Evolutionary conservation across 2,888 invertebrate genomes (phyloP).

Genomic region (Anaspis maculata): DNA sequence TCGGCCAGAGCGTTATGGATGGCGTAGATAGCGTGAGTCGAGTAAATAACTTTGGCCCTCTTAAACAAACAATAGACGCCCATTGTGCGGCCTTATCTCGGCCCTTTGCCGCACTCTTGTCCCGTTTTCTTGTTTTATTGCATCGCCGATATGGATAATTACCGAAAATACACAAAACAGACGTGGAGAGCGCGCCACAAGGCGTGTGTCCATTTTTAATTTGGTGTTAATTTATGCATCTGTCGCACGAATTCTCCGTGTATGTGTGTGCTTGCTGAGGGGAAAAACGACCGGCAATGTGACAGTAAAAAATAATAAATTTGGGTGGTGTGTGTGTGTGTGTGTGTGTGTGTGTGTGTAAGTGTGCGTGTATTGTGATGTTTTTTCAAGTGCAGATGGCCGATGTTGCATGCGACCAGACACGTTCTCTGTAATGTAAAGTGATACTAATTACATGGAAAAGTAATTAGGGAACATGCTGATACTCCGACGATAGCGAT

Average conservation of each 20-base stretch:
- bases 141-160: slow-evolving; percentile 21
- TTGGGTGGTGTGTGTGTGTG: slow-evolving; percentile 19
- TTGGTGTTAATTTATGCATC: slow-evolving; percentile 37
- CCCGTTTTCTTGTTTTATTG: slow-evolving; percentile 5
- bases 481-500: slow-evolving; percentile 13
- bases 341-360: too few relatives aligned
- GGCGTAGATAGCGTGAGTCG: slow-evolving; percentile 8
- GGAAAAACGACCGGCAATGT: too few relatives aligned
- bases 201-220: slow-evolving; percentile 33
- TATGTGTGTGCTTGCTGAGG: too few relatives aligned
- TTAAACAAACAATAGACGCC: slow-evolving; percentile 30
- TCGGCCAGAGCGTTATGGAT: too few relatives aligned
- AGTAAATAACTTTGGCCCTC: slow-evolving; percentile 20
- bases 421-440: slow-evolving; percentile 29
- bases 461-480: slow-evolving; percentile 25
- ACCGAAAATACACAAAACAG: slow-evolving; percentile 10
- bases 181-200: slow-evolving; percentile 2
- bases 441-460: slow-evolving; percentile 31
- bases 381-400: slow-evolving; percentile 25
- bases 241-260: slow-evolving; percentile 34
- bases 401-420: slow-evolving; percentile 23
- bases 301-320: slow-evolving; percentile 29
- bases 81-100: slow-evolving; percentile 23
- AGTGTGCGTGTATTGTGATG: too few relatives aligned
- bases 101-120: slow-evolving; percentile 4